Conservation (phyloP, 2,113 vertebrate genomes). For the Barnardius zonarius region DNA sequence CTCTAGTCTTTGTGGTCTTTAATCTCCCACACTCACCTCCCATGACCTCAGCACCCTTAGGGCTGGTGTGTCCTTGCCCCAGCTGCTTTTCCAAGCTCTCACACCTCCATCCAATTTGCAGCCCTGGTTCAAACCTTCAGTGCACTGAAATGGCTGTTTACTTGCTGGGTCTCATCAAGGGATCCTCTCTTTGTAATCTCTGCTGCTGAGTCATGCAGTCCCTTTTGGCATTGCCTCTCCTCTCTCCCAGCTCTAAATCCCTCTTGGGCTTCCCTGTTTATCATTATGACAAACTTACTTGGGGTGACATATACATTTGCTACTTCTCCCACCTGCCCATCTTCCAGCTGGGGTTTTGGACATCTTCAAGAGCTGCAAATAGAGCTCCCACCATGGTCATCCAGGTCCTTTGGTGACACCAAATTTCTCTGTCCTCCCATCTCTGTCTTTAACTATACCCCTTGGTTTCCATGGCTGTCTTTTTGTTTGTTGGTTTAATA, state of each 20-base stretch:
- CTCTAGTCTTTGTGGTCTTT: background rate
- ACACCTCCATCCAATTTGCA: background rate
- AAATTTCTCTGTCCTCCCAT: background rate
- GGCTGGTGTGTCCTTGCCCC: background rate
- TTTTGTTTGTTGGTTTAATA: background rate
- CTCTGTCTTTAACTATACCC: background rate
- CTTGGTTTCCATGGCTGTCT: background rate
- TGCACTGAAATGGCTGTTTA: constrained; percentile 27
- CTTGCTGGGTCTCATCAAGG: background rate
- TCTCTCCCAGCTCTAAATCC: background rate
- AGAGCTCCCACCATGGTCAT: background rate
- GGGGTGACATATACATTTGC: background rate
- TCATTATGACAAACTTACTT: background rate
- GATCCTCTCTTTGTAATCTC: constrained; percentile 31
- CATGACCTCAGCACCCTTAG: background rate
- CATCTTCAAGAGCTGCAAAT: background rate
- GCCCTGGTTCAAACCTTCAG: background rate
- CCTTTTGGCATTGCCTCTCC: background rate
- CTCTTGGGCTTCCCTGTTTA: background rate
- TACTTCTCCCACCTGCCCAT: background rate
- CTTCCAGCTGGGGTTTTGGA: background rate
- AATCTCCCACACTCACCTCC: background rate
- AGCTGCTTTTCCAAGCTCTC: background rate
- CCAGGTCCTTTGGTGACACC: background rate
- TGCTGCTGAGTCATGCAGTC: background rate